Conservation (phyloP, 2,888 invertebrate genomes). For the Tachystola acroxantha region DNA sequence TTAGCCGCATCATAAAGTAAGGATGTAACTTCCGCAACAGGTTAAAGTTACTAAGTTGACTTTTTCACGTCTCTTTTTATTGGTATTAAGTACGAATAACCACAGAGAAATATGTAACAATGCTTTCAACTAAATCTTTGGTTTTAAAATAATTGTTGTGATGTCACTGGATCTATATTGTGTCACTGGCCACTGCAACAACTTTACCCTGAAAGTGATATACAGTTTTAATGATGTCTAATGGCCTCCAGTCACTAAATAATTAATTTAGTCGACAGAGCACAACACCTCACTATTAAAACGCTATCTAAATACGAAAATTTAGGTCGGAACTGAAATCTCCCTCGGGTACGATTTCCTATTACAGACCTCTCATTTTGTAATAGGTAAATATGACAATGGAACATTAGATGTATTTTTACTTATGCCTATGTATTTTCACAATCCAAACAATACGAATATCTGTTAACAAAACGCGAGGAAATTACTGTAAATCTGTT, state of each 20-base stretch:
- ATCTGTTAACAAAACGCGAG: neutral
- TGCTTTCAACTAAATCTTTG: no score
- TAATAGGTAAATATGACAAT: slow-evolving; percentile 29
- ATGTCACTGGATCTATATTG: no score
- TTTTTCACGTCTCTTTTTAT: slow-evolving; percentile 29
- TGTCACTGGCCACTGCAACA: no score
- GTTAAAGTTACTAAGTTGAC: slow-evolving; percentile 40
- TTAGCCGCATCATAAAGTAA: neutral
- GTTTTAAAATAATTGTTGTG: no score
- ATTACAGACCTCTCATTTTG: slow-evolving; percentile 27
- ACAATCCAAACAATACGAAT: no score
- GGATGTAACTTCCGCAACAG: slow-evolving; percentile 40
- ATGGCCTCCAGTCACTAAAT: neutral
- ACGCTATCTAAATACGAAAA: slow-evolving; percentile 37
- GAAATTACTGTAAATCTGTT: slow-evolving; percentile 5
- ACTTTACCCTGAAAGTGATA: slow-evolving; percentile 1
- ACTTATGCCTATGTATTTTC: no score
- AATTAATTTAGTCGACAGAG: slow-evolving; percentile 1
- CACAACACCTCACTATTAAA: slow-evolving; percentile 25
- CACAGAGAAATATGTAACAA: no score
- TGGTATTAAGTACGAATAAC: no score
- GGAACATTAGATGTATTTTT: slow-evolving; percentile 12
- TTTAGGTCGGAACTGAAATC: slow-evolving; percentile 27
- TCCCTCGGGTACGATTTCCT: slow-evolving; percentile 39
- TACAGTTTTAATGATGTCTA: slow-evolving; percentile 1